Percentiles rank a stretch among this genome's conserved stretches.
Evolutionary conservation across 2,797 vertebrate species (phyloP).

Genomic region (Chrysocyon brachyurus): DNA sequence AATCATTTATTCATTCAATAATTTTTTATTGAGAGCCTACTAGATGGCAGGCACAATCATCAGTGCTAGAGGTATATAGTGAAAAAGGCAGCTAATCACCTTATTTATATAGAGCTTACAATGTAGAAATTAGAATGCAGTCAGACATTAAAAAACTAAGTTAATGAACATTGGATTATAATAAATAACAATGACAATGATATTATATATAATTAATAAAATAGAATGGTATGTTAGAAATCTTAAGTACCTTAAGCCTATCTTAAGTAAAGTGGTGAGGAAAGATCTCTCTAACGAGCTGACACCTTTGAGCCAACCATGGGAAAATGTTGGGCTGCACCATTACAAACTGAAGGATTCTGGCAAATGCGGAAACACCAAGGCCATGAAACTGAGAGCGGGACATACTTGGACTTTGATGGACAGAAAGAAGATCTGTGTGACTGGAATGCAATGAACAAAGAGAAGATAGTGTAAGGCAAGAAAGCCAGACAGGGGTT

Average conservation of each 20-base stretch:
- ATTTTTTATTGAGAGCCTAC: constrained; percentile 15
- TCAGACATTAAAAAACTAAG: neutral
- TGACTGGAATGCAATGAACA: neutral
- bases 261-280: neutral
- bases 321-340: neutral
- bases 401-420: neutral
- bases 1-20: constrained; percentile 48
- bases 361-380: neutral
- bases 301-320: neutral
- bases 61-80: neutral
- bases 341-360: neutral
- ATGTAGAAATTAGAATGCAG: neutral
- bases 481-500: neutral
- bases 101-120: neutral
- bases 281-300: neutral
- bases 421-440: neutral
- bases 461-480: neutral
- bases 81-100: neutral
- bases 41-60: neutral
- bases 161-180: neutral
- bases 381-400: neutral
- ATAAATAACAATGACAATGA: neutral
- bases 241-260: neutral
- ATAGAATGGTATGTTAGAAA: neutral
- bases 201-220: neutral